A percentile compares a stretch with the other conserved stretches of the same genome.
phyloP scores from a whole-genome alignment of 2,888 invertebrate genomes.

The Lysandra coridon region DNA sequence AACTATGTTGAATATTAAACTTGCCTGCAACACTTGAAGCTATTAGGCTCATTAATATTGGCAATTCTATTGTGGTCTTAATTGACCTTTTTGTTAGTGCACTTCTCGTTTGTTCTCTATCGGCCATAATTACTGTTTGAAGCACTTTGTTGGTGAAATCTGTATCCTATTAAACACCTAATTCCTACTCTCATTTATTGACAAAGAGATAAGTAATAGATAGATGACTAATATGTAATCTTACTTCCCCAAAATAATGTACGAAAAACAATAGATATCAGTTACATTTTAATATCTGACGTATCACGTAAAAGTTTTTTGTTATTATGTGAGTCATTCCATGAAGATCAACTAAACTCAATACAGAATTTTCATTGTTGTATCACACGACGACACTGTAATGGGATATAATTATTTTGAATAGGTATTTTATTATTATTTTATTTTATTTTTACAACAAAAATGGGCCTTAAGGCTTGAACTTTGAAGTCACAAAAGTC shows the following conservation, averaged over 20 bases:
- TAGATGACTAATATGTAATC: not conserved
- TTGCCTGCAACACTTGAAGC: slow-evolving; percentile 23
- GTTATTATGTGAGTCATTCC: no score
- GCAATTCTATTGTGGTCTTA: slow-evolving; percentile 20
- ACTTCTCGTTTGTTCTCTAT: not conserved
- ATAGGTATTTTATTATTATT: no score
- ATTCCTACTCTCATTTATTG: not conserved
- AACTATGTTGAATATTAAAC: not conserved
- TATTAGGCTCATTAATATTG: slow-evolving; percentile 13
- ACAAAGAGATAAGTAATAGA: not conserved
- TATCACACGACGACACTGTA: no score
- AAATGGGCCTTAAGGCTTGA: not conserved
- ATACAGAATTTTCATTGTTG: no score
- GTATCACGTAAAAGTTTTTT: no score
- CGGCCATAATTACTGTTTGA: slow-evolving; percentile 8
- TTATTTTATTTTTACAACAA: no score
- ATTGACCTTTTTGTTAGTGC: slow-evolving; percentile 6
- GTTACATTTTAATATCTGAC: no score
- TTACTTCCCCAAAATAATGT: not conserved
- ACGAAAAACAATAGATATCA: not conserved
- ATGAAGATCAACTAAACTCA: no score
- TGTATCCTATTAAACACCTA: not conserved
- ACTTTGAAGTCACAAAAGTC: not conserved
- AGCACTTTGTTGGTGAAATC: not conserved
- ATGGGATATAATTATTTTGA: no score